Percentiles rank a stretch among this genome's conserved stretches.
phyloP scores from a whole-genome alignment of 2,797 vertebrate species.

The Galago senegalensis region DNA sequence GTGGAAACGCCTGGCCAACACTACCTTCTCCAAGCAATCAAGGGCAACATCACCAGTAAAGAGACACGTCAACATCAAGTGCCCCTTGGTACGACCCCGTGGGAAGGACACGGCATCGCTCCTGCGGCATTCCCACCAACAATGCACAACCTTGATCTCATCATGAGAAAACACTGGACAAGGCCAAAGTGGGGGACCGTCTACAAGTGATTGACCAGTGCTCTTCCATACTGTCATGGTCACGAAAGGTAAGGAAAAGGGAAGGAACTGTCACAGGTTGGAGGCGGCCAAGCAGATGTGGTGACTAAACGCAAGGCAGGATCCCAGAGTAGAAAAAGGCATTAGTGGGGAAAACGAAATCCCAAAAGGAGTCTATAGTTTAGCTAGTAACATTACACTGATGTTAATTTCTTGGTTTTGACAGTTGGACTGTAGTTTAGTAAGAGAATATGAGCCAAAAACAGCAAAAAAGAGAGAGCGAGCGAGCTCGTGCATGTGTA shows the following conservation, averaged over 20 bases:
- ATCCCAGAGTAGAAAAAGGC: neutral
- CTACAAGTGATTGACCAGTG: neutral
- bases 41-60: neutral
- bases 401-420: neutral
- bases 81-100: rapidly evolving
- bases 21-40: neutral
- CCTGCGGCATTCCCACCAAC: neutral
- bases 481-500: neutral
- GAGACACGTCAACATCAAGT: rapidly evolving
- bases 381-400: neutral
- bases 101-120: neutral
- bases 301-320: neutral
- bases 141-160: neutral
- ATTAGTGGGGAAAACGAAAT: neutral
- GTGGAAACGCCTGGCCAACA: neutral
- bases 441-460: neutral
- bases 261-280: neutral
- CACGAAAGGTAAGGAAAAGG: neutral
- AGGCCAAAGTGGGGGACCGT: neutral
- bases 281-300: neutral
- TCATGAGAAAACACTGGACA: neutral
- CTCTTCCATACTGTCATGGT: neutral
- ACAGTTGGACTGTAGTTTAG: neutral
- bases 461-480: neutral
- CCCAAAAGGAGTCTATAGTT: neutral